These are phyloP conservation scores for Sogatella furcifera DNA, from an alignment of 1,140 invertebrate species.

Conservation along the genomic window DNA sequence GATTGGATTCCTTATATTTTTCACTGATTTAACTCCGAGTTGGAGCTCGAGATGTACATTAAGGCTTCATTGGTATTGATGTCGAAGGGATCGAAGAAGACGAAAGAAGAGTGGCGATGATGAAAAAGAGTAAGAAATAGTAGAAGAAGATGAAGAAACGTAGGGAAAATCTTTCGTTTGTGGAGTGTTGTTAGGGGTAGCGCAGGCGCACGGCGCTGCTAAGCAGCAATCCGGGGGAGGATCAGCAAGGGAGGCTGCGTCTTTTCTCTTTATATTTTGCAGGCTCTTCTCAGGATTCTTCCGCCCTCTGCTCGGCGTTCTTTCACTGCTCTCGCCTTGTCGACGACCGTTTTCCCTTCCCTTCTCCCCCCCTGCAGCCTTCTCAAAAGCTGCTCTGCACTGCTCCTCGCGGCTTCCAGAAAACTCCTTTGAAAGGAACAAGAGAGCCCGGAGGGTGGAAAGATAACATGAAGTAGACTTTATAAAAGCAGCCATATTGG, in stretches of 20 bases:
- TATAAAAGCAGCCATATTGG: constrained; percentile 17
- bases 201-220: neutral
- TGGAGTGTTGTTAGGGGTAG: neutral
- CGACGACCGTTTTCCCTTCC: neutral
- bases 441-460: constrained; percentile 12
- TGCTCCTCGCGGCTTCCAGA: constrained; percentile 9
- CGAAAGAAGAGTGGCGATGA: too few relatives aligned
- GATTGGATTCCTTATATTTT: too few relatives aligned
- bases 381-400: constrained; percentile 8
- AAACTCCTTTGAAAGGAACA: constrained; percentile 16
- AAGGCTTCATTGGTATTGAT: too few relatives aligned
- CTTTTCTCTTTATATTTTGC: neutral
- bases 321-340: neutral
- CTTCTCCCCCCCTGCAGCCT: neutral
- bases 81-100: too few relatives aligned
- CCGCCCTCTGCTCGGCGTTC: neutral
- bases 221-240: too few relatives aligned
- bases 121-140: too few relatives aligned
- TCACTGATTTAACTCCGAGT: too few relatives aligned
- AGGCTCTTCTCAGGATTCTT: neutral
- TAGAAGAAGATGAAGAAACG: too few relatives aligned
- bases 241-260: neutral
- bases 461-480: constrained; percentile 14
- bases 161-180: neutral
- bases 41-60: too few relatives aligned